Evolutionary conservation across 2,888 invertebrate genomes (phyloP), one percentile per base, ranked within the genome.

Genomic region (Lithophane ornitopus): DNA sequence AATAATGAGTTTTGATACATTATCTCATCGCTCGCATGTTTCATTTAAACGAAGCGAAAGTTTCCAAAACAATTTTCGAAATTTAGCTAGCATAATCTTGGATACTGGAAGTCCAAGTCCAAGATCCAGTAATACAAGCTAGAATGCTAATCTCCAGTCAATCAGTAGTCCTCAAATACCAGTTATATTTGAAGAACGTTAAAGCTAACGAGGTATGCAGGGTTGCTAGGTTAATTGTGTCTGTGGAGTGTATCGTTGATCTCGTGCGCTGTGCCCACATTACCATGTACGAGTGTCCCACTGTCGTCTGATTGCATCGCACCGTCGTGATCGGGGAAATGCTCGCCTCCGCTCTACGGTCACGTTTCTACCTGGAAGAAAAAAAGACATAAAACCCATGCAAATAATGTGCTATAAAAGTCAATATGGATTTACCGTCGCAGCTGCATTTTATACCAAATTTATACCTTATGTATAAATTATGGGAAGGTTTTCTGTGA

Each of bases 241-340:
- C 85, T 85, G 86, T 85, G 71, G 81, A 78, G 81, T 81, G 62
- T 87, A 90, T 90, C 89, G 77, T 56, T 34, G 78, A 88, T 88
- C 88, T 85, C 81, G 85, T 81, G 75, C 67, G 87, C 83, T 84
- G 85, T 81, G 85, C 74, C 81, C 84, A 88, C 88, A 90, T 90
- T 88, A 82, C 92, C 92, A 92, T 93, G 92, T 90, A 90, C 86
- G 90, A 90, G 89, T 91, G 90, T 90, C 91, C 90, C 91, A 88
- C 88, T 88, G 87, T 84, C 82, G 80, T 78, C 79, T 90, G 94
- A 93, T 93, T 88, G 89, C 91, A 94, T 94, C 92, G 92, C 90
- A 85, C 89, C 86, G 86, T 95, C 95, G 95, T 95, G 95, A 95
- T 93, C 92, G 90, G 90, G 91, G 90, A 92, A 93, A 93, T 91